Percentiles rank a stretch among this genome's conserved stretches.
phyloP scores from a whole-genome alignment of 2,113 vertebrate genomes.

The Fulmarus glacialis region DNA sequence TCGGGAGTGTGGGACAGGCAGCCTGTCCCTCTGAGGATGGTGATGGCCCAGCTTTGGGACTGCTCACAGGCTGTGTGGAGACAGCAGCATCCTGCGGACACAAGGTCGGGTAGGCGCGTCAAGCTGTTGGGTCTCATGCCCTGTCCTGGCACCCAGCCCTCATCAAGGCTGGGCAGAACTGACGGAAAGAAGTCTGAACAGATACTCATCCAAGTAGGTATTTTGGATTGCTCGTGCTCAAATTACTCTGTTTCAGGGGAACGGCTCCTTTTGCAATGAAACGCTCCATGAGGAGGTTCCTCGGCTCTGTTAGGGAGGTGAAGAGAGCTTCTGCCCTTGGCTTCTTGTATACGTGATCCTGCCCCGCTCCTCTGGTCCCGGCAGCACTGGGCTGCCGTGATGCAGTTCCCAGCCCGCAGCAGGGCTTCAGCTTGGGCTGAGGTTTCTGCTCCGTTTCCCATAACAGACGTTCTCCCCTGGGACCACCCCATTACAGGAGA shows the following conservation, averaged over 20 bases:
- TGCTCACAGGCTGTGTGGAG: neutral
- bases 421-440: neutral
- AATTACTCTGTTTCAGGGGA: neutral
- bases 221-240: neutral
- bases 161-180: neutral
- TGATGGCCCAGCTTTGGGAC: neutral
- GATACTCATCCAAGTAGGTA: neutral
- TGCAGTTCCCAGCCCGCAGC: neutral
- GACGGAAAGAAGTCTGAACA: neutral
- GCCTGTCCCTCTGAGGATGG: neutral
- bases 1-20: fast-evolving
- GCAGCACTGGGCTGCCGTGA: neutral
- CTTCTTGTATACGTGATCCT: neutral
- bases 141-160: neutral
- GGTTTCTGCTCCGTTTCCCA: neutral
- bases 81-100: neutral
- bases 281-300: neutral
- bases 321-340: neutral
- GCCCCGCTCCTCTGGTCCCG: neutral
- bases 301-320: neutral
- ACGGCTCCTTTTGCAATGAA: fast-evolving
- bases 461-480: neutral
- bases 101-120: fast-evolving
- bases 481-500: neutral
- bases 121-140: neutral